Percentiles rank a stretch among this genome's conserved stretches.
Conservation (phyloP, 92 coral and sea anemone genomes). For the Siderastrea siderea region DNA sequence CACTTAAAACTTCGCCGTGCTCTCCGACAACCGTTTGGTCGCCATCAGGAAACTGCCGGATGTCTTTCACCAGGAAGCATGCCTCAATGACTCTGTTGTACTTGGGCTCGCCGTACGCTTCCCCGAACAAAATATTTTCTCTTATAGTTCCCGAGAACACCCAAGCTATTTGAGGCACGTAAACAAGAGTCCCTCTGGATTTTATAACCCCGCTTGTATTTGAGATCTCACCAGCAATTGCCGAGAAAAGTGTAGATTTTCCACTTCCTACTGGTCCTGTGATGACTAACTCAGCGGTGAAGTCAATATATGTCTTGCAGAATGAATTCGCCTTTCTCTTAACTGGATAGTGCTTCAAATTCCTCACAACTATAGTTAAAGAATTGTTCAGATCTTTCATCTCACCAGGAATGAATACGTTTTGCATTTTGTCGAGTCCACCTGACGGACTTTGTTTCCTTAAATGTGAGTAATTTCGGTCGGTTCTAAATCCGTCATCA, state of each 20-base stretch:
- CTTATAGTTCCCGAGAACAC: too few species aligned
- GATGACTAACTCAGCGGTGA: background rate
- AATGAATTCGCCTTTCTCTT: background rate
- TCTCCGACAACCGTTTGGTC: conserved; percentile 8
- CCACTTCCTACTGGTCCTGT: conserved; percentile 19
- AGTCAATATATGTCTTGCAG: background rate
- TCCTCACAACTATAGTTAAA: background rate
- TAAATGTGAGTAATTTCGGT: too few species aligned
- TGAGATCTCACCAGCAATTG: too few species aligned
- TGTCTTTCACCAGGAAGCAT: background rate
- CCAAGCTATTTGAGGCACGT: too few species aligned
- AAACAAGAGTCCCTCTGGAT: too few species aligned
- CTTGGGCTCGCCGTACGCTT: background rate
- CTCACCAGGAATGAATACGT: background rate
- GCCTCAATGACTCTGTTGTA: too few species aligned
- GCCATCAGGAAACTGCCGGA: background rate
- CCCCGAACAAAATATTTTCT: background rate
- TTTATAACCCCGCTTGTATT: background rate
- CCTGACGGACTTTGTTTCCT: too few species aligned
- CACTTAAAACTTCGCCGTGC: background rate
- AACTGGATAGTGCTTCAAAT: background rate
- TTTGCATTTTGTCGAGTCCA: background rate
- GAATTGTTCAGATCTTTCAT: background rate
- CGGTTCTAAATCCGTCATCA: too few species aligned
- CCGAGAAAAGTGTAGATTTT: conserved; percentile 8